Evolutionary conservation across 2,797 vertebrate species (phyloP).

Genomic region (Synaphobranchus kaupii): DNA sequence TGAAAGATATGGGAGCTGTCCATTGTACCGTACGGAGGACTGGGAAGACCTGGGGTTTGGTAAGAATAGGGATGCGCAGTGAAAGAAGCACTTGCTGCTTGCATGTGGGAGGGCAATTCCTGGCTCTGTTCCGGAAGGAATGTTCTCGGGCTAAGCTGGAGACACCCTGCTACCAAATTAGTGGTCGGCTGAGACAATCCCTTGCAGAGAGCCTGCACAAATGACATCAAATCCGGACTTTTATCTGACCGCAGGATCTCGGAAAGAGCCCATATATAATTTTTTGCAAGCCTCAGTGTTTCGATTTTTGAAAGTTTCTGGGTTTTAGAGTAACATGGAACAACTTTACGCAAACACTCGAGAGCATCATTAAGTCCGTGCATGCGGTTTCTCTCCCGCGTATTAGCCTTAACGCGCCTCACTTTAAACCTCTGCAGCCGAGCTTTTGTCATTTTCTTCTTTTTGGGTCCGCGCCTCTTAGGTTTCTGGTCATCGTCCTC

Average conservation of each 20-base stretch:
- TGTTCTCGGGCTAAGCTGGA: constrained; percentile 94
- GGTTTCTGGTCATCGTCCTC: constrained; percentile 88
- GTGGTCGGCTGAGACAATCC: constrained; percentile 96
- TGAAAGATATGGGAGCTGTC: constrained; percentile 96
- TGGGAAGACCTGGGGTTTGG: constrained; percentile 92
- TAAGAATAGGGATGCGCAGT: constrained; percentile 85
- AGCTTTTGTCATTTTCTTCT: constrained; percentile 99
- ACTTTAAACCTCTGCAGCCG: constrained; percentile 93
- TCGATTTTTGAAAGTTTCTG: constrained; percentile 98
- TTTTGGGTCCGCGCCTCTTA: constrained; percentile 93
- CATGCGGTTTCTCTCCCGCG: constrained; percentile 96
- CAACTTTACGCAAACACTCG: constrained; percentile 95
- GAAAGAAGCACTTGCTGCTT: constrained; percentile 76
- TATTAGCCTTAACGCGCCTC: constrained; percentile 94
- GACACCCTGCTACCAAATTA: constrained; percentile 94
- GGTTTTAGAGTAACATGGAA: constrained; percentile 98
- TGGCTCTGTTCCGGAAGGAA: constrained; percentile 93
- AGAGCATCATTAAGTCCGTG: constrained; percentile 96
- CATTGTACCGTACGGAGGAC: constrained; percentile 95
- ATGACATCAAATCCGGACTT: constrained; percentile 92
- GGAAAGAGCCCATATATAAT: constrained; percentile 97
- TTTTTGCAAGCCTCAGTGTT: constrained; percentile 94
- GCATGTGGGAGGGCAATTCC: constrained; percentile 84
- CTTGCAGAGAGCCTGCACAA: constrained; percentile 96
- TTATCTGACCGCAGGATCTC: constrained; percentile 94